These are phyloP conservation scores for Anguilla anguilla DNA, from an alignment of 2,797 vertebrate genomes.

Conservation along the genomic window DNA sequence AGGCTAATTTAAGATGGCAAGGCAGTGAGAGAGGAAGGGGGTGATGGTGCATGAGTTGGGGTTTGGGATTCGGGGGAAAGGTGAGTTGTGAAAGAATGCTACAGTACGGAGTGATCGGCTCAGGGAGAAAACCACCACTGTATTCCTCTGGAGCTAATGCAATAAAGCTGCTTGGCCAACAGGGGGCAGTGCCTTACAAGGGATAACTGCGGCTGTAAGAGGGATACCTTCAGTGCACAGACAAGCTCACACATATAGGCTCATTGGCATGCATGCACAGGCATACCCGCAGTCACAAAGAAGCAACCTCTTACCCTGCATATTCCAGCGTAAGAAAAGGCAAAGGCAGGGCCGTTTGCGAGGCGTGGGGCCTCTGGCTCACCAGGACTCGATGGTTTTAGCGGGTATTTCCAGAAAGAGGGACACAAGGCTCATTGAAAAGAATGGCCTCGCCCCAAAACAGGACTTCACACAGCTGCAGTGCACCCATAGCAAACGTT, in stretches of 20 bases:
- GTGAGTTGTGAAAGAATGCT: neutral
- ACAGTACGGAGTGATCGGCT: neutral
- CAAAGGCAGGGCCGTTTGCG: neutral
- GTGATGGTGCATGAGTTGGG: neutral
- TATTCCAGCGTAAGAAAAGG: slow-evolving; percentile 3
- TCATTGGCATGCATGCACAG: neutral
- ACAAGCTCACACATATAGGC: slow-evolving; percentile 8
- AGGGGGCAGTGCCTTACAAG: slow-evolving; percentile 65
- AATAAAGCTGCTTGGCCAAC: slow-evolving; percentile 57
- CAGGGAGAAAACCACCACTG: neutral
- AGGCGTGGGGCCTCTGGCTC: neutral
- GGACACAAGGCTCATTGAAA: neutral
- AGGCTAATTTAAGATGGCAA: neutral
- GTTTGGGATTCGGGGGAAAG: neutral
- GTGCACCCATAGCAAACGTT: neutral
- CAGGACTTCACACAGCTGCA: neutral
- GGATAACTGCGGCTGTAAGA: slow-evolving; percentile 32
- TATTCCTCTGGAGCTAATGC: slow-evolving; percentile 28
- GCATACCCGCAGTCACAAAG: slow-evolving; percentile 12
- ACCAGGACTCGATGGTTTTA: neutral
- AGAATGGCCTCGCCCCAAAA: neutral
- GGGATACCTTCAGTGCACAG: neutral
- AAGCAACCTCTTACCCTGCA: neutral
- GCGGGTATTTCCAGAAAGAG: neutral
- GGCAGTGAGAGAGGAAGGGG: neutral